Evolutionary conservation across 1,140 invertebrate genomes (phyloP).

Genomic region (Patella vulgata): DNA sequence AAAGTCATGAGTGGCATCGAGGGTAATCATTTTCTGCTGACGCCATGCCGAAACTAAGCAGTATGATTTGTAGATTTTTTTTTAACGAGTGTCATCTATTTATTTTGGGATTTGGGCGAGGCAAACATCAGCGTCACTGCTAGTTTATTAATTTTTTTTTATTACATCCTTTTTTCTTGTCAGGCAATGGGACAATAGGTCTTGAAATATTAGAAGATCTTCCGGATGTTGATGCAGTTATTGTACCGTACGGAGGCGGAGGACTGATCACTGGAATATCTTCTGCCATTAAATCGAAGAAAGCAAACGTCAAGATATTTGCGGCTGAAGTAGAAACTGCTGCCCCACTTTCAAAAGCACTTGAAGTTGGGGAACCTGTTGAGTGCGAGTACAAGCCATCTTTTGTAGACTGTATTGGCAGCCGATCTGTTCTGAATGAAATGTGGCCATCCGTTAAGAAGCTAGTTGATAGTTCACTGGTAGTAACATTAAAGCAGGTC

Average conservation of each 20-base stretch:
- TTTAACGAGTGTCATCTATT: too few relatives aligned
- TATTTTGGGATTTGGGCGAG: not conserved
- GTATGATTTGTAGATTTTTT: too few relatives aligned
- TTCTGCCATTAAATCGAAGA: slow-evolving; percentile 42
- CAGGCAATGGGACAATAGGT: slow-evolving; percentile 60
- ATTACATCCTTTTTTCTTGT: slow-evolving; percentile 5
- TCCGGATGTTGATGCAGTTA: slow-evolving; percentile 52
- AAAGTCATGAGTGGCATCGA: too few relatives aligned
- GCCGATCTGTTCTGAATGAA: slow-evolving; percentile 44
- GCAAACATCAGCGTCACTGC: not conserved
- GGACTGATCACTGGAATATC: slow-evolving; percentile 53
- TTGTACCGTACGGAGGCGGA: slow-evolving; percentile 59
- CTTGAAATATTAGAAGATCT: slow-evolving; percentile 57
- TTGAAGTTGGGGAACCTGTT: slow-evolving; percentile 38
- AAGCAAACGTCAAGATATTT: slow-evolving; percentile 49
- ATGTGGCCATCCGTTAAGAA: slow-evolving; percentile 57
- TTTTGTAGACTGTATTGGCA: slow-evolving; percentile 60
- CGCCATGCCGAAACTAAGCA: too few relatives aligned
- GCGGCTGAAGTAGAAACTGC: slow-evolving; percentile 58
- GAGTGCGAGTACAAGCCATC: slow-evolving; percentile 35
- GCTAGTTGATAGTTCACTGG: slow-evolving; percentile 47
- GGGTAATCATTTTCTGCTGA: too few relatives aligned
- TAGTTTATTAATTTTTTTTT: not conserved
- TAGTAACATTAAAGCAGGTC: slow-evolving; percentile 46
- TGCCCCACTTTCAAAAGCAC: slow-evolving; percentile 44